Percentiles rank a stretch among this genome's conserved stretches.
phyloP scores from a whole-genome alignment of 2,113 vertebrate species.

The Cyprinodon variegatus region DNA sequence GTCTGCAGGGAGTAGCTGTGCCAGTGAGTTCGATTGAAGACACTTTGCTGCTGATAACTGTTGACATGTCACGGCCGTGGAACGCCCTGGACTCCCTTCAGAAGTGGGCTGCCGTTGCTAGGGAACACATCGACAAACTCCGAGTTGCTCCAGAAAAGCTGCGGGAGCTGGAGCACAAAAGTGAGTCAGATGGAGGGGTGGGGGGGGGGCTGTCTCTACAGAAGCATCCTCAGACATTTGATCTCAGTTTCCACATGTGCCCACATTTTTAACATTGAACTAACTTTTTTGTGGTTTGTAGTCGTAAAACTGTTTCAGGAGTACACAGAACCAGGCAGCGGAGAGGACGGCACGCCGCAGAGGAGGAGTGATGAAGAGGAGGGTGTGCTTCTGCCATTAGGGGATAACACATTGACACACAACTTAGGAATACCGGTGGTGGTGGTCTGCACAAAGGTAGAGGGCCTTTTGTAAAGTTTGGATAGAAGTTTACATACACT shows the following conservation, averaged over 20 bases:
- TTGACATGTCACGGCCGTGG: constrained; percentile 98
- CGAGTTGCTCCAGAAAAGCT: constrained; percentile 93
- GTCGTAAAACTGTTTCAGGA: constrained; percentile 98
- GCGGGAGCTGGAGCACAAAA: constrained; percentile 93
- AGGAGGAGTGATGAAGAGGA: constrained; percentile 92
- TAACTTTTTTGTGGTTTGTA: constrained; percentile 58
- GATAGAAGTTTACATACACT: background rate
- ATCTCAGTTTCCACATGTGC: background rate
- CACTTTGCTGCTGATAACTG: constrained; percentile 88
- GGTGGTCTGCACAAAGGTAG: constrained; percentile 98
- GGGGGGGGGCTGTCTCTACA: background rate
- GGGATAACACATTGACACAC: constrained; percentile 94
- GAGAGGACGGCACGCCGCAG: constrained; percentile 91
- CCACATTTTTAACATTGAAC: background rate
- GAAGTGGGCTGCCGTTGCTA: constrained; percentile 95
- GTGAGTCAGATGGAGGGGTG: constrained; percentile 80
- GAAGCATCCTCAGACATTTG: background rate
- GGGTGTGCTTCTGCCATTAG: constrained; percentile 91
- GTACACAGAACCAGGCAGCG: constrained; percentile 93
- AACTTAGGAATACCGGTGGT: constrained; percentile 96
- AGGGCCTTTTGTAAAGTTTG: background rate
- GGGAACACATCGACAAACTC: constrained; percentile 95
- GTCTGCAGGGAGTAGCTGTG: constrained; percentile 93
- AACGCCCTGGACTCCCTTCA: constrained; percentile 95
- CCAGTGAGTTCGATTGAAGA: constrained; percentile 86